Percentiles rank a stretch among this genome's conserved stretches.
These are phyloP conservation scores for Acrobasis consociella DNA, from an alignment of 2,888 invertebrate species.

Conservation along the genomic window DNA sequence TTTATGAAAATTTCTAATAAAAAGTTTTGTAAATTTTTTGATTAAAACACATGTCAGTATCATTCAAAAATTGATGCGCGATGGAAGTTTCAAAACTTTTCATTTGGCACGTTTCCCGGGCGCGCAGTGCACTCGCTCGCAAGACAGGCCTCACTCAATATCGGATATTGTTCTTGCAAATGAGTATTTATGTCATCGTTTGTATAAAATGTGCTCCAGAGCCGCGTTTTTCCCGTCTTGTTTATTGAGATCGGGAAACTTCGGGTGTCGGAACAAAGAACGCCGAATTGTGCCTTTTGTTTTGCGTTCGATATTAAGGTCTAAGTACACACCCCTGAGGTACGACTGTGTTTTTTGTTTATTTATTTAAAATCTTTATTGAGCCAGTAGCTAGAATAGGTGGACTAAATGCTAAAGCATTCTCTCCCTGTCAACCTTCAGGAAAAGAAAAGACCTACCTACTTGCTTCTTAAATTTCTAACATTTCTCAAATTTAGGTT, in stretches of 20 bases:
- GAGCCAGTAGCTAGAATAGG: no score
- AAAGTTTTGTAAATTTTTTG: neutral
- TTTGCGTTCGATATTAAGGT: constrained; percentile 5
- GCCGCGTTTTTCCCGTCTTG: constrained; percentile 33
- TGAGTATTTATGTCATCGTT: constrained; percentile 82
- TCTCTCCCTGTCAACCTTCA: no score
- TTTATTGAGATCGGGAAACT: constrained; percentile 14
- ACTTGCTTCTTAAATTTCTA: no score
- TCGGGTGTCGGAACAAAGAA: constrained; percentile 16
- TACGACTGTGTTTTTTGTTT: neutral
- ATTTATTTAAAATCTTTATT: no score
- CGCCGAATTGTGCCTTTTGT: constrained; percentile 3
- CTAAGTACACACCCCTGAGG: neutral
- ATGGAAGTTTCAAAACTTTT: neutral
- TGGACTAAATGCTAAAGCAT: no score
- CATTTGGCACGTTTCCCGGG: constrained; percentile 23
- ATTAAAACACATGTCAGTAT: neutral
- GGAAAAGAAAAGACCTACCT: no score
- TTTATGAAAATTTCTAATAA: no score
- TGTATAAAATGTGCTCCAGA: constrained; percentile 71
- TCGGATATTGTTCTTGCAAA: constrained; percentile 82
- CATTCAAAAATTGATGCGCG: neutral
- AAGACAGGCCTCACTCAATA: constrained; percentile 82
- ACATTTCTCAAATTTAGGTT: no score
- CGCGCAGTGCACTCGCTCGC: constrained; percentile 51